These are phyloP conservation scores for Catajapyx aquilonaris DNA, from an alignment of 1,140 invertebrate genomes.

Conservation along the genomic window DNA sequence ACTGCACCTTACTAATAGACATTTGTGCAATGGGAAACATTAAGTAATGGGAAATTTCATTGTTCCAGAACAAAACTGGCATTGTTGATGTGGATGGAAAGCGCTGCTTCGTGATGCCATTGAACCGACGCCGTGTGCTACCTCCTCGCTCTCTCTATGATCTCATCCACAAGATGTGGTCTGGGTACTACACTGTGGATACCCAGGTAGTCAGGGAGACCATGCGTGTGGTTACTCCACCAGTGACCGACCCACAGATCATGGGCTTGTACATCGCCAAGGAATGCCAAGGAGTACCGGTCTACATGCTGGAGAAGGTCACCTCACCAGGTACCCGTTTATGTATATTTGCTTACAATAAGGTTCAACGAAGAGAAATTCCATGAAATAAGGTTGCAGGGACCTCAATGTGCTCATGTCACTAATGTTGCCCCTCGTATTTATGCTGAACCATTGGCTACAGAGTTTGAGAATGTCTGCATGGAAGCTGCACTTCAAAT, in stretches of 20 bases:
- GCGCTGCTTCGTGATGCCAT: slow-evolving; percentile 72
- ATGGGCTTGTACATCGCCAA: slow-evolving; percentile 44
- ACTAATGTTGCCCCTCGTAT: slow-evolving; percentile 1
- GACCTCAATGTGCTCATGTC: background rate
- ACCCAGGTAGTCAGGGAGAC: slow-evolving; percentile 51
- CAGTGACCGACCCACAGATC: slow-evolving; percentile 36
- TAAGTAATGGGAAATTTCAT: no score
- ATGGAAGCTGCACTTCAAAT: slow-evolving; percentile 6
- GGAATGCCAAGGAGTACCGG: slow-evolving; percentile 44
- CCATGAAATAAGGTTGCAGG: background rate
- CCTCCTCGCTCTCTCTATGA: slow-evolving; percentile 54
- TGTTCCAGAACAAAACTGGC: slow-evolving; percentile 51
- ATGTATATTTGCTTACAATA: background rate
- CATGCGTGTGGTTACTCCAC: slow-evolving; percentile 52
- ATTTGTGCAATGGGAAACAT: no score
- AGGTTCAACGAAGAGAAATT: background rate
- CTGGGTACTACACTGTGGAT: slow-evolving; percentile 60
- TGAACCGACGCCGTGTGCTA: slow-evolving; percentile 47
- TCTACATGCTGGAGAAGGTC: slow-evolving; percentile 47
- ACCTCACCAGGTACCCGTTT: slow-evolving; percentile 25
- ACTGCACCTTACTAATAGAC: no score
- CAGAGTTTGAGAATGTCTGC: slow-evolving; percentile 2
- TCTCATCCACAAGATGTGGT: slow-evolving; percentile 55
- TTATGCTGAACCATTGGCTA: background rate
- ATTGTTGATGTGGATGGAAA: slow-evolving; percentile 57